phyloP scores from a whole-genome alignment of 2,113 vertebrate genomes.

The Crypturellus undulatus region DNA sequence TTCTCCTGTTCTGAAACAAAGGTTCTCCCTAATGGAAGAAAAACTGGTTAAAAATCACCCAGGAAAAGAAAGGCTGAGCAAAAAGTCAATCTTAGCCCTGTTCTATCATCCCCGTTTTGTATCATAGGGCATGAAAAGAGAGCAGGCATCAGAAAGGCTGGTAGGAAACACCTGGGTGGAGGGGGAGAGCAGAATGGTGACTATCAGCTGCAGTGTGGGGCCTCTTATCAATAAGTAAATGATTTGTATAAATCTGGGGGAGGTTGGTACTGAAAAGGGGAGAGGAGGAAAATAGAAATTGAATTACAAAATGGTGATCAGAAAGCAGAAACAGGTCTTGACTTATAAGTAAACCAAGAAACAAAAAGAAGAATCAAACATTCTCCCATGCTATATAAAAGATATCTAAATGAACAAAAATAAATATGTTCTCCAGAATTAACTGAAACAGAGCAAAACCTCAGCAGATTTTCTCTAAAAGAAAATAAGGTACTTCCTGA shows the following conservation, averaged over 20 bases:
- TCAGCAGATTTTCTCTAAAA: neutral
- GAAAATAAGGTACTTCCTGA: neutral
- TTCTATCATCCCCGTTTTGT: neutral
- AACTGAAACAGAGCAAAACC: neutral
- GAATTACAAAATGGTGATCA: neutral
- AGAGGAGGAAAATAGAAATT: neutral
- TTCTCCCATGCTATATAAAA: neutral
- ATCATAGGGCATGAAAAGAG: neutral
- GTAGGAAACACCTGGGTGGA: neutral
- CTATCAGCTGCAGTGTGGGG: neutral
- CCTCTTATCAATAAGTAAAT: neutral
- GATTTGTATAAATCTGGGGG: neutral
- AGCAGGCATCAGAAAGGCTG: neutral
- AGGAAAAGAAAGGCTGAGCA: neutral
- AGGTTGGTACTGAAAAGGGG: neutral
- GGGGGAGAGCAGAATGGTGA: neutral
- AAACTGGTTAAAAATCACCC: slow-evolving; percentile 37
- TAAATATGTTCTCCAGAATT: neutral
- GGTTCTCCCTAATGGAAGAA: neutral
- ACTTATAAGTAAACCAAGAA: slow-evolving; percentile 2
- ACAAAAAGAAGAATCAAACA: neutral
- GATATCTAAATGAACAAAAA: neutral
- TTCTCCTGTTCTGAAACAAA: neutral
- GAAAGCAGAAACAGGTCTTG: neutral
- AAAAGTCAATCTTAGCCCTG: slow-evolving; percentile 19